A percentile compares a stretch with the other conserved stretches of the same genome.
phyloP scores from a whole-genome alignment of 1,140 invertebrate species.

The Papilio glaucus region DNA sequence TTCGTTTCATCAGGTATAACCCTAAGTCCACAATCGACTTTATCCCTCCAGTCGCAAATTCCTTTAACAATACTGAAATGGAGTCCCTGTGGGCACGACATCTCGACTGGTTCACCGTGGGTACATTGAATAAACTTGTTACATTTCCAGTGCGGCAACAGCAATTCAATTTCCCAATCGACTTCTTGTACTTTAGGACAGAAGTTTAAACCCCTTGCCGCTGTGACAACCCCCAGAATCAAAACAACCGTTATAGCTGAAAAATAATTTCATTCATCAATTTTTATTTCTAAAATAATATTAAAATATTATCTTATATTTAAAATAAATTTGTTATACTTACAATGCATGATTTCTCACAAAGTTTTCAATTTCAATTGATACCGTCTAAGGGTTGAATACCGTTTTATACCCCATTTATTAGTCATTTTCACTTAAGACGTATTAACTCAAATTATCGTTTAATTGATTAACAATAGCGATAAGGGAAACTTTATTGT shows the following conservation, averaged over 20 bases:
- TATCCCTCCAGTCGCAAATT: slow-evolving; percentile 37
- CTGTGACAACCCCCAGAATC: not conserved
- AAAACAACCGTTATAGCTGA: slow-evolving; percentile 4
- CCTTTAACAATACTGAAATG: slow-evolving; percentile 48
- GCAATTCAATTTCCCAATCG: slow-evolving; percentile 6
- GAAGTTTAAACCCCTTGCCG: not conserved
- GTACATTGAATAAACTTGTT: slow-evolving; percentile 55
- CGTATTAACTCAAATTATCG: not conserved
- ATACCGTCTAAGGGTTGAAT: slow-evolving; percentile 1
- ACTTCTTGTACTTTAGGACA: slow-evolving; percentile 34
- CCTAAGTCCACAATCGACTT: slow-evolving; percentile 42
- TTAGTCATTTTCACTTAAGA: not conserved
- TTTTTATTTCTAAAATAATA: not conserved
- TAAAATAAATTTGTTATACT: not conserved
- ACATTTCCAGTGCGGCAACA: slow-evolving; percentile 27
- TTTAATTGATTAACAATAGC: not conserved
- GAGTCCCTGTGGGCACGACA: slow-evolving; percentile 48
- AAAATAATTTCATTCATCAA: slow-evolving; percentile 34
- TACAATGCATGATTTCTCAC: slow-evolving; percentile 26
- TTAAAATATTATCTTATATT: not conserved
- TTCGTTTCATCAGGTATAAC: slow-evolving; percentile 9
- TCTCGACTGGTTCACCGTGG: slow-evolving; percentile 49
- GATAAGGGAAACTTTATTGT: not conserved
- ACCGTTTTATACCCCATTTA: slow-evolving; percentile 22
- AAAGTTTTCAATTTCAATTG: slow-evolving; percentile 2